Conservation (phyloP, 2,113 vertebrate species). For the Pao palembangensis region DNA sequence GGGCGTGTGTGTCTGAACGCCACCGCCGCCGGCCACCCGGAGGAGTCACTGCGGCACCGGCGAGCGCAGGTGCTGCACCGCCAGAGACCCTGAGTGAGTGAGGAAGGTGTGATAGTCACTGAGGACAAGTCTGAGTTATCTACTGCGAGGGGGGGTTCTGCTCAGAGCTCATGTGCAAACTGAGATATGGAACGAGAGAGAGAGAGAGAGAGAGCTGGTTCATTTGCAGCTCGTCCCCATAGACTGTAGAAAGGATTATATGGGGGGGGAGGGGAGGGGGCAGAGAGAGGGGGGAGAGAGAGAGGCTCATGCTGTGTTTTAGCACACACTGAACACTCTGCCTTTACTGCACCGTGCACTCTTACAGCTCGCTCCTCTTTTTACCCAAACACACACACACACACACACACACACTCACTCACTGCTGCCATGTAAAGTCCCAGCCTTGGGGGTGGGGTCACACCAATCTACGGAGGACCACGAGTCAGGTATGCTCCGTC, state of each 20-base stretch:
- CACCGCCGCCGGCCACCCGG: conserved; percentile 16
- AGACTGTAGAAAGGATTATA: conserved; percentile 70
- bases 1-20: conserved; percentile 20
- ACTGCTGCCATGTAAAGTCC: conserved; percentile 56
- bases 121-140: conserved; percentile 24
- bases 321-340: conserved; percentile 51
- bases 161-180: conserved; percentile 64
- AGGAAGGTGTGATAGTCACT: conserved; percentile 51
- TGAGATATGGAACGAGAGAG: conserved; percentile 61
- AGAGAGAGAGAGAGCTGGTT: conserved; percentile 57
- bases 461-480: conserved; percentile 53
- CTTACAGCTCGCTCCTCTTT: conserved; percentile 29
- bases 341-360: conserved; percentile 59
- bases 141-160: conserved; percentile 30
- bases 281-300: conserved; percentile 4
- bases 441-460: conserved; percentile 33
- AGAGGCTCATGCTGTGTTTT: conserved; percentile 44
- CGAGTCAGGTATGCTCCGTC: conserved; percentile 58
- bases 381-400: conserved; percentile 26
- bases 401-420: conserved; percentile 31
- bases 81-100: background rate
- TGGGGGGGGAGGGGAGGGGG: conserved; percentile 18
- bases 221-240: conserved; percentile 65
- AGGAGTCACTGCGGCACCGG: conserved; percentile 42
- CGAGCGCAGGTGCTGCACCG: conserved; percentile 27